phyloP scores from a whole-genome alignment of 2,888 invertebrate genomes.

The Ophioninae sp. region DNA sequence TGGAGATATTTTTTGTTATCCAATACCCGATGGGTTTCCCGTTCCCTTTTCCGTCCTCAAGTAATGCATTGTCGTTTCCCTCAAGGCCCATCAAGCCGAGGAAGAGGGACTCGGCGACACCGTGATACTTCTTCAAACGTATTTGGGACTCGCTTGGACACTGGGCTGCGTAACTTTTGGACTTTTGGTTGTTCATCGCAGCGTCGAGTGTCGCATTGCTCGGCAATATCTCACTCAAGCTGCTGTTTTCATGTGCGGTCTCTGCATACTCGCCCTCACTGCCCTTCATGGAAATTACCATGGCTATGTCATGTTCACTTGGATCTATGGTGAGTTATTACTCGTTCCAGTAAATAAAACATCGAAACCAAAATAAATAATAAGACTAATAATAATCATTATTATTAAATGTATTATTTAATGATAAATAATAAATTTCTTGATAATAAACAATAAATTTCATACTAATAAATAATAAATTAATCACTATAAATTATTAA shows the following conservation, averaged over 20 bases:
- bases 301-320: slow-evolving; percentile 90
- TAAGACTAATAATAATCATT: no score
- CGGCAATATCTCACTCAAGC: slow-evolving; percentile 92
- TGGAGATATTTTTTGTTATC: no score
- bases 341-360: background rate
- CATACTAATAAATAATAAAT: no score
- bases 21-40: no score
- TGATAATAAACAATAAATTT: no score
- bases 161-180: slow-evolving; percentile 92
- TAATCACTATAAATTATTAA: no score
- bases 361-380: background rate
- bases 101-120: slow-evolving; percentile 87
- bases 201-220: slow-evolving; percentile 92
- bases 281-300: slow-evolving; percentile 89
- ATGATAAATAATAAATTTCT: no score
- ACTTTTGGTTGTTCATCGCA: slow-evolving; percentile 90
- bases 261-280: slow-evolving; percentile 89
- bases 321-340: slow-evolving; percentile 87
- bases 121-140: slow-evolving; percentile 86
- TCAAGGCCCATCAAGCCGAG: slow-evolving; percentile 88
- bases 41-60: background rate
- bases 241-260: slow-evolving; percentile 89
- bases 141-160: slow-evolving; percentile 92
- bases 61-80: background rate
- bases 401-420: no score